Evolutionary conservation across 2,113 vertebrate species (phyloP).

Genomic region (Pontoporia blainvillei): DNA sequence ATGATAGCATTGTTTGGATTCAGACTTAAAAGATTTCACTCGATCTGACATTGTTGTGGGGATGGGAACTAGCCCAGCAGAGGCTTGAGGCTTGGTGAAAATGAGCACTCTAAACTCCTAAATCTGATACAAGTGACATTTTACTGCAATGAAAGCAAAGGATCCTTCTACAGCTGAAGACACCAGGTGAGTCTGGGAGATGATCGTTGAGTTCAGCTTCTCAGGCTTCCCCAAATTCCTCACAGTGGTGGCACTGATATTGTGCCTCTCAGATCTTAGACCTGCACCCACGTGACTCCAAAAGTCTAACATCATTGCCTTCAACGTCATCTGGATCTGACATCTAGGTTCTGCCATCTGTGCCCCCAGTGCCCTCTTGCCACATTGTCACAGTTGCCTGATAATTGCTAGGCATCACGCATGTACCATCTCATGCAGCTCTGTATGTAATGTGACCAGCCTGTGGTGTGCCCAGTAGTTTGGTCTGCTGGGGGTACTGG

Average conservation of each 20-base stretch:
- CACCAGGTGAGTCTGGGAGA: background rate
- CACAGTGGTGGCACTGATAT: too few species aligned
- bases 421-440: accelerated
- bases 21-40: background rate
- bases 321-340: background rate
- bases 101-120: background rate
- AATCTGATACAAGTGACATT: background rate
- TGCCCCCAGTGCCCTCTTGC: background rate
- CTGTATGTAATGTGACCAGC: background rate
- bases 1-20: background rate
- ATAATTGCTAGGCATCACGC: background rate
- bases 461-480: background rate
- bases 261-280: background rate
- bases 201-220: background rate
- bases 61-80: background rate
- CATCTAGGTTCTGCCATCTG: background rate
- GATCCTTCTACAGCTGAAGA: background rate
- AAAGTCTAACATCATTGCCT: background rate
- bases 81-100: background rate
- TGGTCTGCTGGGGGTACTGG: background rate
- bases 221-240: background rate
- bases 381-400: background rate
- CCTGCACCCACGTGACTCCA: background rate
- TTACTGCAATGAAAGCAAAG: background rate
- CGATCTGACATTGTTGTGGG: background rate